phyloP scores from a whole-genome alignment of 2,888 invertebrate genomes.

The Beris chalybata region DNA sequence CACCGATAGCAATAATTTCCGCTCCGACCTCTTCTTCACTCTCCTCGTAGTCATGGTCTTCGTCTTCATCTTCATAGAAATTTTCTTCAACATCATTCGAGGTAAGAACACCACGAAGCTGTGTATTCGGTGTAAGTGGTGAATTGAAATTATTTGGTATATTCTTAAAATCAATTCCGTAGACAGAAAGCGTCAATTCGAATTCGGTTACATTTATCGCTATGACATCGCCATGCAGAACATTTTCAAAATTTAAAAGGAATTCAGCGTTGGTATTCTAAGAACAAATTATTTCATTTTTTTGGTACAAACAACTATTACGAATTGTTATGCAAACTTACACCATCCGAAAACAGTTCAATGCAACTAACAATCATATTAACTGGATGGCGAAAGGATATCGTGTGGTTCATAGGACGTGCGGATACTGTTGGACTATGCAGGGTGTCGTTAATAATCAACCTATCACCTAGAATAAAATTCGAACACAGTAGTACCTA shows the following conservation, averaged over 20 bases:
- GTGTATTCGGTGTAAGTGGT: constrained; percentile 43
- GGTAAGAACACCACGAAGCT: constrained; percentile 13
- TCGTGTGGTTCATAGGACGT: constrained; percentile 43
- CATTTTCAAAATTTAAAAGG: constrained; percentile 27
- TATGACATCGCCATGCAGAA: constrained; percentile 44
- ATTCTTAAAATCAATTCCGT: constrained; percentile 46
- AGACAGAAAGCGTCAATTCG: constrained; percentile 47
- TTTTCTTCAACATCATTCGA: constrained; percentile 30
- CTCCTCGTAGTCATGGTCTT: constrained; percentile 35
- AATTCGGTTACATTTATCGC: constrained; percentile 42
- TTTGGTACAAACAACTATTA: background rate
- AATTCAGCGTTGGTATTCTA: constrained; percentile 49
- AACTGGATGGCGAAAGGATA: constrained; percentile 47
- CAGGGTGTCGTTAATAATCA: constrained; percentile 49
- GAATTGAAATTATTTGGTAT: constrained; percentile 43
- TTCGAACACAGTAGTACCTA: background rate
- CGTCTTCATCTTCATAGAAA: constrained; percentile 18
- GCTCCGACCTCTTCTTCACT: constrained; percentile 33
- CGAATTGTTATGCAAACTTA: constrained; percentile 41
- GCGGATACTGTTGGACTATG: constrained; percentile 44
- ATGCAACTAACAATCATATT: constrained; percentile 48
- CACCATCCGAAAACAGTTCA: constrained; percentile 49
- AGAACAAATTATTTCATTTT: constrained; percentile 8
- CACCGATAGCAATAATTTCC: constrained; percentile 41
- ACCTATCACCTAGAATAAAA: constrained; percentile 44